Percentiles rank a stretch among this genome's conserved stretches.
Evolutionary conservation across 1,140 invertebrate genomes (phyloP).

Genomic region (Halyomorpha halys): DNA sequence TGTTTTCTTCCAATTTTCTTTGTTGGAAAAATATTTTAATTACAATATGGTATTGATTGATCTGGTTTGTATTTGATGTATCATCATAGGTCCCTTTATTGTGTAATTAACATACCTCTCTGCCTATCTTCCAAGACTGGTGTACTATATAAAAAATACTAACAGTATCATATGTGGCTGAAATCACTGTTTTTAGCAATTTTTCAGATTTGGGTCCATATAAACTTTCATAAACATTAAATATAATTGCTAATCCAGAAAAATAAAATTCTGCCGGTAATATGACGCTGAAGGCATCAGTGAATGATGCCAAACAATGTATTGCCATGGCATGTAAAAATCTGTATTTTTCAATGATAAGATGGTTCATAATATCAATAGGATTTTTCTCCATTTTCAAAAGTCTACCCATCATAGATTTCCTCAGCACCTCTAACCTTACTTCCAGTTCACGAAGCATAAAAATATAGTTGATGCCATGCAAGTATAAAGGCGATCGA

Average conservation of each 20-base stretch:
- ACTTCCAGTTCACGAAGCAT: conserved; percentile 6
- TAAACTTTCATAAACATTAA: not conserved
- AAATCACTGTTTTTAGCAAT: not conserved
- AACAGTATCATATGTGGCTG: not conserved
- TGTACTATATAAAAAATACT: not conserved
- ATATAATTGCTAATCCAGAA: not conserved
- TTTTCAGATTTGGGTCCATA: not conserved
- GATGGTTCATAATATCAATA: not conserved
- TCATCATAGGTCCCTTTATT: no score
- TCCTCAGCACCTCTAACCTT: not conserved
- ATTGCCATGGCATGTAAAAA: not conserved
- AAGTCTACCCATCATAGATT: not conserved
- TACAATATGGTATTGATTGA: not conserved
- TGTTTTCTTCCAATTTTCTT: no score
- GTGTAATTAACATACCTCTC: not conserved
- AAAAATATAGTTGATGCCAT: not conserved
- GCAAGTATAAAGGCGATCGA: not conserved
- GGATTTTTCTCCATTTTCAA: not conserved
- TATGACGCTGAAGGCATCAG: not conserved
- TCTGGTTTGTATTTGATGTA: not conserved
- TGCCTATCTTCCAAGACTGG: not conserved
- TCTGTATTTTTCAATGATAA: not conserved
- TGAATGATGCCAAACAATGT: not conserved
- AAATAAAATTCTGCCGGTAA: conserved; percentile 1
- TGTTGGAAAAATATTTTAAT: not conserved